These are phyloP conservation scores for Strigops habroptila DNA, from an alignment of 2,113 vertebrate genomes.

Conservation along the genomic window DNA sequence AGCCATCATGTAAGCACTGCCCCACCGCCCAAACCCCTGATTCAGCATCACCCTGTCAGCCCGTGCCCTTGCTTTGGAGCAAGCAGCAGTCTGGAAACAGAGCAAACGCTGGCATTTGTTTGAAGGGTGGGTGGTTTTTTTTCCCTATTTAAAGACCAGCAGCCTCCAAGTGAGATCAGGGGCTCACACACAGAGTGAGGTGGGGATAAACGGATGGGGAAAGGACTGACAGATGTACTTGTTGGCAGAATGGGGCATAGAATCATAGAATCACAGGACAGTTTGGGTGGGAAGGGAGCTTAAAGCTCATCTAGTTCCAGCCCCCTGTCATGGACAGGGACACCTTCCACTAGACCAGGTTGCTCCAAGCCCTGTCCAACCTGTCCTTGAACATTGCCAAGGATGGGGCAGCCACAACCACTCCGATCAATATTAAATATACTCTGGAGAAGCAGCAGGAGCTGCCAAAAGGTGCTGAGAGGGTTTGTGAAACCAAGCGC, in stretches of 20 bases:
- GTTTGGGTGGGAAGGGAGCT: too few relatives aligned
- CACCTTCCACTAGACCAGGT: too few relatives aligned
- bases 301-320: too few relatives aligned
- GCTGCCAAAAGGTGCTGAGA: background rate
- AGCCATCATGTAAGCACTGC: background rate
- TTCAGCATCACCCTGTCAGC: background rate
- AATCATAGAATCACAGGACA: background rate
- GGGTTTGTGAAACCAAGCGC: background rate
- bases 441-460: background rate
- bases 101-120: background rate
- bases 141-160: background rate
- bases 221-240: rapidly evolving
- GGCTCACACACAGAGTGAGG: background rate
- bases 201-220: background rate
- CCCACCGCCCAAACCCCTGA: background rate
- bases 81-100: background rate
- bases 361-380: too few relatives aligned
- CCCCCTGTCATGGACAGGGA: too few relatives aligned
- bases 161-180: background rate
- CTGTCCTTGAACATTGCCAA: too few relatives aligned
- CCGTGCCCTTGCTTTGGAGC: background rate
- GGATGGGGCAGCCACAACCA: background rate
- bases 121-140: background rate
- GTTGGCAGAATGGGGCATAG: background rate
- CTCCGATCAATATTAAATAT: background rate